These are phyloP conservation scores for Contarinia nasturtii DNA, from an alignment of 1,140 invertebrate species.

Conservation along the genomic window DNA sequence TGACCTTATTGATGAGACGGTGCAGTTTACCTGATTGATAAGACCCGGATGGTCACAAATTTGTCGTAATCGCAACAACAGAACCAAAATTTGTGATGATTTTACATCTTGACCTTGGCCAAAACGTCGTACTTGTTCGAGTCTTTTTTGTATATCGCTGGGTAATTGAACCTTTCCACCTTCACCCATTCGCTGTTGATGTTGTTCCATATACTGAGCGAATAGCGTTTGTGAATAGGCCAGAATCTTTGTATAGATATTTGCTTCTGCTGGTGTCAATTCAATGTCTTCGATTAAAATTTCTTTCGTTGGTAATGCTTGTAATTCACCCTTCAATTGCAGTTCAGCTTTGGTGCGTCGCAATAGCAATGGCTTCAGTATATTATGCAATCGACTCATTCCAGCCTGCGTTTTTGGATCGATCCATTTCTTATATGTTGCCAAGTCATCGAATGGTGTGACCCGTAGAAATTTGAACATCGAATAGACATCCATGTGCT, in stretches of 20 bases:
- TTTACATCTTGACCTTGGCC: constrained; percentile 38
- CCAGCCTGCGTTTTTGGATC: constrained; percentile 50
- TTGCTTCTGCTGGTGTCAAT: constrained; percentile 47
- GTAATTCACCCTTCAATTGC: constrained; percentile 32
- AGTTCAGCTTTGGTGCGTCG: constrained; percentile 67
- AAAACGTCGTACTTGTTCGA: constrained; percentile 36
- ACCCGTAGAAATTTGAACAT: constrained; percentile 68
- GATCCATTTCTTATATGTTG: constrained; percentile 45
- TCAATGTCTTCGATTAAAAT: constrained; percentile 33
- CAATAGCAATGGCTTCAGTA: constrained; percentile 66
- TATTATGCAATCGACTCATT: constrained; percentile 46
- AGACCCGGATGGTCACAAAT: constrained; percentile 75
- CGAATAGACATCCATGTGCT: constrained; percentile 73
- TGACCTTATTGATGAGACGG: too few relatives aligned
- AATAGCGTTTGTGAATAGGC: constrained; percentile 53
- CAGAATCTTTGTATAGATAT: constrained; percentile 58
- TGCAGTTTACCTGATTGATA: constrained; percentile 31
- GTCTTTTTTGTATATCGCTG: constrained; percentile 31
- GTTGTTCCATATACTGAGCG: constrained; percentile 45
- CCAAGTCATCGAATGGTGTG: constrained; percentile 73
- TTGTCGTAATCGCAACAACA: constrained; percentile 68
- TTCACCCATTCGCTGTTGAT: constrained; percentile 28
- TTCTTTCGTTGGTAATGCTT: constrained; percentile 43
- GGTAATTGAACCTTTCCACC: constrained; percentile 23
- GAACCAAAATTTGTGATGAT: constrained; percentile 56